Base-by-base conservation (phyloP, 2,797 vertebrate genomes). In the Clarias platycephalus region DNA sequence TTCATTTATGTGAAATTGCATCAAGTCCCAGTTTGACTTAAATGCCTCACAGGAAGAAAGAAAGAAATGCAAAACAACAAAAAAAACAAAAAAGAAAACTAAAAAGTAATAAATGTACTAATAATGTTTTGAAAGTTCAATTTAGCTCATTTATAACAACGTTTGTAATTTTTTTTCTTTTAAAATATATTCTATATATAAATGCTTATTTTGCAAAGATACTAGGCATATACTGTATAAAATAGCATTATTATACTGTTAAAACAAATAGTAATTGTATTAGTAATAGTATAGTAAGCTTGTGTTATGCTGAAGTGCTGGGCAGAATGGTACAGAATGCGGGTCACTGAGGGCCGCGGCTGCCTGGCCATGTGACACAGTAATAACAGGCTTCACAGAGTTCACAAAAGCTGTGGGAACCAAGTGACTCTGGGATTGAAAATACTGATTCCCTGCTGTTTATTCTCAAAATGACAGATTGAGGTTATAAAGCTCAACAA, bases 391-490 rank as follows among this genome's bases (percentile, higher is more conserved):
- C 68, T 82, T 76, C 37, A 34, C 60, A 60, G 68, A 31, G 84
- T 67, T 87, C 77, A 55, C 37, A 83, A 67, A 83, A 67, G 55
- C 77, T 70, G 57, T 85, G 81, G 71, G 77, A 83, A 84, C 77
- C 67, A 79, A 86, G 49, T 44, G 49, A 83, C 64, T 83, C 85
- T 57, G 66, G 64, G 57, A 82, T 57, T 70, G 74, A 64, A 86
- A 78, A 83, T 83, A 62, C 44, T 80, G 31, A 80, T 64, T 79
- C 44, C 10, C 81, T 28, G 16, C 81, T 83, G 81, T 83, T 80
- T 86, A 86, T 57, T 64, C 60, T 72, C 62, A 83, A 83, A 83
- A 71, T 77, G 81, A 83, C 86, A 85, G 81, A 84, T 66, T 83
- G 55, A 71, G 34, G 77, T 81, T 83, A 60, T 63, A 22, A 70